These are phyloP conservation scores for Dinocampus coccinellae DNA, from an alignment of 2,888 invertebrate genomes.

Conservation along the genomic window DNA sequence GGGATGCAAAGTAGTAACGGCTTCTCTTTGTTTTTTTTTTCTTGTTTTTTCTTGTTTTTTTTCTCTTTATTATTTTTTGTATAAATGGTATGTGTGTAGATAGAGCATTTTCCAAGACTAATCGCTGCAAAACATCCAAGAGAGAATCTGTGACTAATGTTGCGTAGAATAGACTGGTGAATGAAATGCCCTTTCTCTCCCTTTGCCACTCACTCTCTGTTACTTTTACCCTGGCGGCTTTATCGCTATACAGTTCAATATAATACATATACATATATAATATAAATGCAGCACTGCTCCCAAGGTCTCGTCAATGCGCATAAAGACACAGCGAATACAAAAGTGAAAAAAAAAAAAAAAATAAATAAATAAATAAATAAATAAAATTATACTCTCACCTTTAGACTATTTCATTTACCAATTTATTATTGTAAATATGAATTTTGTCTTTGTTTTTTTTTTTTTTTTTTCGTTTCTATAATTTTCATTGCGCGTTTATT, in stretches of 20 bases:
- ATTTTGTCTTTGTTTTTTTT: constrained; percentile 15
- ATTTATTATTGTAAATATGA: no score
- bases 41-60: not conserved
- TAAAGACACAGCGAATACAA: no score
- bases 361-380: no score
- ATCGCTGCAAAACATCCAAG: constrained; percentile 40
- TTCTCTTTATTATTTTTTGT: not conserved
- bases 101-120: constrained; percentile 40
- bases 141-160: constrained; percentile 31
- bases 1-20: constrained; percentile 22
- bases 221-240: constrained; percentile 22
- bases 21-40: not conserved
- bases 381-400: no score
- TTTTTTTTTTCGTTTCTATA: not conserved
- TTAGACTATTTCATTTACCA: no score
- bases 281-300: no score
- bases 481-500: constrained; percentile 4
- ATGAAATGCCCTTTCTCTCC: constrained; percentile 43
- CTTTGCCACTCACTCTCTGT: not conserved
- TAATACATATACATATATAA: not conserved
- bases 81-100: not conserved
- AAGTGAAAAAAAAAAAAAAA: no score
- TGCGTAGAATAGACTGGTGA: constrained; percentile 41
- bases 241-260: constrained; percentile 10
- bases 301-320: constrained; percentile 27